These are phyloP conservation scores for Enhydra lutris DNA, from an alignment of 2,113 vertebrate species.

Conservation along the genomic window DNA sequence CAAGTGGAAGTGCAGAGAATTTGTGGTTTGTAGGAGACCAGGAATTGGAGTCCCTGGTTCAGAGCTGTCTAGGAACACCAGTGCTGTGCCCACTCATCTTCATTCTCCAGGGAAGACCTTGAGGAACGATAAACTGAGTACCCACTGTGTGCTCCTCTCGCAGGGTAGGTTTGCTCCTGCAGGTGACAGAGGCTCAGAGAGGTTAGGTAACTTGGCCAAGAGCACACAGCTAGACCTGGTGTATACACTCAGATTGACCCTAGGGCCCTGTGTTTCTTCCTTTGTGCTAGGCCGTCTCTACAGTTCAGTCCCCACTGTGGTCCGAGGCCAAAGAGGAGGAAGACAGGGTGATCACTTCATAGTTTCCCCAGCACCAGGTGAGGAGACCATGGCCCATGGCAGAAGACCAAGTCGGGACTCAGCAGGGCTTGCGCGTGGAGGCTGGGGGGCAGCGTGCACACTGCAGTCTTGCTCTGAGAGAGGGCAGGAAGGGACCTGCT, in stretches of 20 bases:
- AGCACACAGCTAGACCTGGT: neutral
- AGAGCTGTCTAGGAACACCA: rapidly evolving
- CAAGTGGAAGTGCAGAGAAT: neutral
- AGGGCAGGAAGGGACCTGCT: rapidly evolving
- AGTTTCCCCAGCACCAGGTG: neutral
- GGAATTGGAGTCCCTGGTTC: neutral
- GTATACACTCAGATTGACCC: too few species aligned
- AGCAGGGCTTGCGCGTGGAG: neutral
- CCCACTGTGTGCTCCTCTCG: rapidly evolving
- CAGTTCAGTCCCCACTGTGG: neutral
- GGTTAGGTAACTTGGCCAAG: neutral
- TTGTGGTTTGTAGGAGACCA: neutral
- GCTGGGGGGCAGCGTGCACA: rapidly evolving
- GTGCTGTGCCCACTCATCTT: too few species aligned
- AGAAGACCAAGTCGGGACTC: rapidly evolving
- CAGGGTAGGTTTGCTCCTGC: neutral
- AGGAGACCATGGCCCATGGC: rapidly evolving
- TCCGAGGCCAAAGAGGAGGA: neutral
- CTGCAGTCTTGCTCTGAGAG: neutral
- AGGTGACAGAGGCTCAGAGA: neutral
- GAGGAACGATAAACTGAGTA: rapidly evolving
- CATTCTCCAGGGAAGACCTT: neutral
- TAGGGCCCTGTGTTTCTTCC: rapidly evolving
- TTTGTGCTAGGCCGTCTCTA: rapidly evolving
- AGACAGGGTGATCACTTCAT: rapidly evolving